A percentile compares a stretch with the other conserved stretches of the same genome.
Conservation (phyloP, 2,797 vertebrate species). For the Neoniphon sammara region DNA sequence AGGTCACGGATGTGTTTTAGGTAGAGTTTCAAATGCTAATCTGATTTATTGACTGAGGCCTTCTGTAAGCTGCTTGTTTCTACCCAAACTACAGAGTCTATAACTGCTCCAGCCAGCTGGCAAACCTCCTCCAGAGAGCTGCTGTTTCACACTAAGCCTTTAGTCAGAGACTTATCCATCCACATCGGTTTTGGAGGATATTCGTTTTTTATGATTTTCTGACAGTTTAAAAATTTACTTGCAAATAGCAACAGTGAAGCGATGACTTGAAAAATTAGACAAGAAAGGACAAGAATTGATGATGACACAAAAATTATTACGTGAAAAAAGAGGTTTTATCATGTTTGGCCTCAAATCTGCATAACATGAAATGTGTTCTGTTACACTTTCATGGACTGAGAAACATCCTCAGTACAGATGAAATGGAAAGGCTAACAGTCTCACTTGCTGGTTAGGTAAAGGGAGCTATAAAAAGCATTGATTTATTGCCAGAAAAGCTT, state of each 20-base stretch:
- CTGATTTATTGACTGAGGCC: constrained; percentile 48
- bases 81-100: constrained; percentile 38
- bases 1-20: constrained; percentile 26
- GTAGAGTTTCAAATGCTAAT: constrained; percentile 47
- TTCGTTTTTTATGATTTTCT: constrained; percentile 46
- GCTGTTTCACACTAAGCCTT: constrained; percentile 18
- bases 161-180: constrained; percentile 44
- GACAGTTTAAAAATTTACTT: constrained; percentile 24
- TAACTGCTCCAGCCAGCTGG: constrained; percentile 53
- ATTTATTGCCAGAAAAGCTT: constrained; percentile 44
- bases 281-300: constrained; percentile 3
- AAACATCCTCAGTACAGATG: too few species aligned
- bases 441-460: neutral
- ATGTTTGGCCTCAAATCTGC: neutral
- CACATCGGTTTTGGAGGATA: constrained; percentile 39
- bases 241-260: neutral
- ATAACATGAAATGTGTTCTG: neutral
- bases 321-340: neutral
- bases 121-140: constrained; percentile 30
- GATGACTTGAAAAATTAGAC: constrained; percentile 7
- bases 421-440: neutral
- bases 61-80: constrained; percentile 42
- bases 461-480: constrained; percentile 1
- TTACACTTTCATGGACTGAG: neutral
- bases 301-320: neutral